Conservation (phyloP, 2,113 vertebrate genomes). For the Cyprinodon brontotheroides region DNA sequence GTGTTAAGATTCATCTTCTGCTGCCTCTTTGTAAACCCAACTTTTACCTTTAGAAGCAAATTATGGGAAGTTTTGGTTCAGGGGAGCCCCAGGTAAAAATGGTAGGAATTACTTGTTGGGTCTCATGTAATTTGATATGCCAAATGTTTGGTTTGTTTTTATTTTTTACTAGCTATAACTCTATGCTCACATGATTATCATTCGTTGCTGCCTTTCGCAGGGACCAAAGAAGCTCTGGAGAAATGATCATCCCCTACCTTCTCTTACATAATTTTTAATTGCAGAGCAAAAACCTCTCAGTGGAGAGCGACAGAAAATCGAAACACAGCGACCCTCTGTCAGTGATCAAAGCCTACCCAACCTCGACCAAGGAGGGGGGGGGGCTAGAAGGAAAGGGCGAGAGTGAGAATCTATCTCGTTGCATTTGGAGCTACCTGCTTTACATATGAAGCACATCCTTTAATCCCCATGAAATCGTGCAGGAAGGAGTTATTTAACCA, state of each 20-base stretch:
- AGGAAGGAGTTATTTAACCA: conserved; percentile 64
- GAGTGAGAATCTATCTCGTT: conserved; percentile 39
- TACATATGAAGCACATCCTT: conserved; percentile 75
- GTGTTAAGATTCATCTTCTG: background rate
- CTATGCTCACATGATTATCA: conserved; percentile 27
- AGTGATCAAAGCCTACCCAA: conserved; percentile 74
- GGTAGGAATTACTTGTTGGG: conserved; percentile 39
- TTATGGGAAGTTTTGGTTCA: no score
- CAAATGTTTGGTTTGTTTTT: background rate
- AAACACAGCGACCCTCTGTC: conserved; percentile 74
- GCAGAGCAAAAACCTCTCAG: conserved; percentile 61
- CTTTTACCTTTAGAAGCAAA: no score
- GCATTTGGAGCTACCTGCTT: conserved; percentile 58
- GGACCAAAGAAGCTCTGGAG: conserved; percentile 37
- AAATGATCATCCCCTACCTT: conserved; percentile 51
- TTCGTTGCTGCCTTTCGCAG: conserved; percentile 22
- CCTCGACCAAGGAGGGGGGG: conserved; percentile 35
- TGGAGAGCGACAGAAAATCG: conserved; percentile 63
- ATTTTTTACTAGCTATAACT: conserved; percentile 16
- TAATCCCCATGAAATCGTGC: conserved; percentile 75
- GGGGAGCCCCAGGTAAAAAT: background rate
- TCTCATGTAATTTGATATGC: conserved; percentile 6
- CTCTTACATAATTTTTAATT: conserved; percentile 59
- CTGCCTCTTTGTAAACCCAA: background rate
- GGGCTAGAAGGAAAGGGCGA: conserved; percentile 14